Base-by-base conservation (phyloP, 2,888 invertebrate genomes). In the Lasius fuliginosus region DNA sequence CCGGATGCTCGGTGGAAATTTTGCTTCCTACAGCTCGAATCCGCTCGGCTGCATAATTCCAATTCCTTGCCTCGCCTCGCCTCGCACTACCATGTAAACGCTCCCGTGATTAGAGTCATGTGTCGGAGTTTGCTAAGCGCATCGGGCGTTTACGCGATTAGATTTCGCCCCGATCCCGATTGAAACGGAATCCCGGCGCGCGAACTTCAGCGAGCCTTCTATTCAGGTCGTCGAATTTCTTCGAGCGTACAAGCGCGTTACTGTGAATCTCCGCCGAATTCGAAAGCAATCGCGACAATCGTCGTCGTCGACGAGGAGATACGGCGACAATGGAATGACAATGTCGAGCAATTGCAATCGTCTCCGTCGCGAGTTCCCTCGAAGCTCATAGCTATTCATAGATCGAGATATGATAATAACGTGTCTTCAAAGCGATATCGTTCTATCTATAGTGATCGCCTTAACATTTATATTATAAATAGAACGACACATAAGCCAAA, bases 1-100 rank as follows among this genome's bases (percentile, higher is more conserved):
- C 99, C 99, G 91, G 99, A 99, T 96, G 99, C 99, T 90, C 99
- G 99, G 94, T 99, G 99, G 96, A 99, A 99, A 96, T 97, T 99
- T 76, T 71, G 65, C 64, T 42, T 53, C 46, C 79, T 85, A 76
- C 71, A 81, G 88, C 83, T 85, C 49, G 77, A 76, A 87, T 85
- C 30, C 89, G 77, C 69, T 65, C 33, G 76, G 83, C 69, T 77
- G 85, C 86, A 87, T 89, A 89, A 89, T 89, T 87, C 83, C 83
- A 82, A 89, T 86, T 89, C 86, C 86, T 86, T 65, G 85, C 79
- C 77, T n/a, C 76, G 86, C 85, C 65, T 85, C 77, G 82, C 83
- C 86, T 86, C 76, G 46, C n/a, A 81, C 71, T 68, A 36, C 86
- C 46, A 60, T 86, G 77, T 82, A 86, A 85, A 85, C 82, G 84